Evolutionary conservation across 1,140 invertebrate species (phyloP), one percentile per base, ranked within the genome.

Genomic region (Oncopodura yosiiana): DNA sequence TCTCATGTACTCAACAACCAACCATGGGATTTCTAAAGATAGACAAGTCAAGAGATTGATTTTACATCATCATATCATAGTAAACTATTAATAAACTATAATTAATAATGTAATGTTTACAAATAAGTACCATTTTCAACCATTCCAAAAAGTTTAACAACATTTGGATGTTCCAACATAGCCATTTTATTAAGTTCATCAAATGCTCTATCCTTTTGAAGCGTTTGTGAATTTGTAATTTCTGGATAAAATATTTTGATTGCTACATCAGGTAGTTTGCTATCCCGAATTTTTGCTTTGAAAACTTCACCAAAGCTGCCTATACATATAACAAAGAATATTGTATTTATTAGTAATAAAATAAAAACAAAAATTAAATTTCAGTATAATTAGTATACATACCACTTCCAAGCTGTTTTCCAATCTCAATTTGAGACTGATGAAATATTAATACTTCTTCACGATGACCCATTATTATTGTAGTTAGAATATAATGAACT

Each of bases 141-240:
- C 43, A 58, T 43, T 53, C 56, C 56, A 30, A 48, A n/a, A 6
- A 58, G 29, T 44, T 58, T 58, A 3, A 58, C 56, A 29, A 58
- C 37, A 42, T 58, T 58, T 44, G 53, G 50, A 32, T 58, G 56
- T 14, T 58, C 46, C 2, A 58, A 23, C 27, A 53, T 37, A n/a
- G 50, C 37, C 14, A 21, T 23, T 49, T 49, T 58, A 18, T 36
- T 32, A 14, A 58, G 32, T 27, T 58, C 56, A 6, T 53, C 50
- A 38, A 53, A 58, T 0, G 56, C 56, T 9, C 12, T 46, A 12
- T 58, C 21, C 39, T 16, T 53, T 23, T 34, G 30, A 32, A 41
- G 26, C 2, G 37, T n/a, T 19, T 41, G 14, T 2, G 37, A 24
- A 1, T 45, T 29, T 8, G 38, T 5, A 0, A 50, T 29, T 48